These are phyloP conservation scores for Sialis fuliginosa DNA, from an alignment of 2,888 invertebrate species.

Conservation along the genomic window DNA sequence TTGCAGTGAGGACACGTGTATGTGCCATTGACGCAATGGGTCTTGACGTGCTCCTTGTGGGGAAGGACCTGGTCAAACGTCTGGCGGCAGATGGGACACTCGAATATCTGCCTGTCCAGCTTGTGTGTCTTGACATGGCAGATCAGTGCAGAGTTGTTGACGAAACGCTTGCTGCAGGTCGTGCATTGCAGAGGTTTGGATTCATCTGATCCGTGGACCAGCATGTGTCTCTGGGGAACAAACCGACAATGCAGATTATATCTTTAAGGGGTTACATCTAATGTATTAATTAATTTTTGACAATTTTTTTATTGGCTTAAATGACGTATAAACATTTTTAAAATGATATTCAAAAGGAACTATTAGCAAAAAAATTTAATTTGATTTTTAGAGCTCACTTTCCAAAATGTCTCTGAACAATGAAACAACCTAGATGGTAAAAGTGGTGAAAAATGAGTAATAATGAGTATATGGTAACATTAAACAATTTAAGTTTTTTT, in stretches of 20 bases:
- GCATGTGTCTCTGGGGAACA: constrained; percentile 35
- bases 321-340: too few relatives aligned
- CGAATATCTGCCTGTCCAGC: constrained; percentile 41
- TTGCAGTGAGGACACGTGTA: constrained; percentile 53
- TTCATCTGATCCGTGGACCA: constrained; percentile 47
- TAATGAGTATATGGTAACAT: too few relatives aligned
- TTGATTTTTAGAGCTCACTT: too few relatives aligned
- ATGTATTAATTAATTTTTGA: too few relatives aligned
- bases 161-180: constrained; percentile 44
- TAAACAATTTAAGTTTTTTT: too few relatives aligned
- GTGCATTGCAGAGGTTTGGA: constrained; percentile 50
- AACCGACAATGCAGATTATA: constrained; percentile 3
- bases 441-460: too few relatives aligned
- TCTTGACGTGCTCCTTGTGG: constrained; percentile 46
- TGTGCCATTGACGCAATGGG: constrained; percentile 41
- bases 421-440: too few relatives aligned
- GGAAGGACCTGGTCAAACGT: constrained; percentile 44
- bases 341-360: too few relatives aligned
- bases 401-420: too few relatives aligned
- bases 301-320: too few relatives aligned
- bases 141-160: constrained; percentile 52
- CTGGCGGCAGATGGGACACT: constrained; percentile 55
- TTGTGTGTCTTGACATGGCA: constrained; percentile 54
- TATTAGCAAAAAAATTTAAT: too few relatives aligned
- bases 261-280: too few relatives aligned